Evolutionary conservation across 2,113 vertebrate genomes (phyloP), one percentile per base, ranked within the genome.

Genomic region (Vulpes lagopus): DNA sequence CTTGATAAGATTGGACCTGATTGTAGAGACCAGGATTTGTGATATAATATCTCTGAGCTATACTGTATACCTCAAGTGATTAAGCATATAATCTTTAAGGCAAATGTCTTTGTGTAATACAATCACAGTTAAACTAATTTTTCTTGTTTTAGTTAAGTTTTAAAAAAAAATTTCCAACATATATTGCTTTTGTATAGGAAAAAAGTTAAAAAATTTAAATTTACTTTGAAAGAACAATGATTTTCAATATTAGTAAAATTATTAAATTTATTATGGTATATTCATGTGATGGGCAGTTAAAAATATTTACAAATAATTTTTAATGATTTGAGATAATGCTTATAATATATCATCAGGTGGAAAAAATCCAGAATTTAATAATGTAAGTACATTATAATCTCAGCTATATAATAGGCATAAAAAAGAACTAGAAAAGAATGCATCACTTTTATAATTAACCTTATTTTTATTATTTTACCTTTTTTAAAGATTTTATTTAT

Each of bases 241-340:
- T 78, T 59, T 76, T 78, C 49, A 93, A 11, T 94, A 84, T 67
- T 67, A 84, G 81, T 57, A 88, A 84, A 74, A 65, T 87, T 73
- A 81, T 65, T 91, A 89, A 94, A 86, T 96, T 86, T 65, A 79
- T 76, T 93, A 35, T 67, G 57, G 12, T 71, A 25, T 93, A 73
- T 59, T 85, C 38, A 87, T 92, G 25, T 92, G 59, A 55, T 86
- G 22, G 27, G 23, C 35, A 95, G 3, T 49, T 87, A 85, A 95
- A 88, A 90, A 51, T 97, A 57, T 16, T 91, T 62, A 67, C 12
- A 92, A 94, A 51, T 94, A 84, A 76, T 93, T 93, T 87, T 89
- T 96, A 78, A 91, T 96, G 57, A 95, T 86, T 96, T 80, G 19
- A 35, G 23, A 51, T 96, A 89, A 94, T 91, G 11, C 78, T 88